Evolutionary conservation across 2,113 vertebrate genomes (phyloP), one percentile per base, ranked within the genome.

Genomic region (Vireo altiloquus): DNA sequence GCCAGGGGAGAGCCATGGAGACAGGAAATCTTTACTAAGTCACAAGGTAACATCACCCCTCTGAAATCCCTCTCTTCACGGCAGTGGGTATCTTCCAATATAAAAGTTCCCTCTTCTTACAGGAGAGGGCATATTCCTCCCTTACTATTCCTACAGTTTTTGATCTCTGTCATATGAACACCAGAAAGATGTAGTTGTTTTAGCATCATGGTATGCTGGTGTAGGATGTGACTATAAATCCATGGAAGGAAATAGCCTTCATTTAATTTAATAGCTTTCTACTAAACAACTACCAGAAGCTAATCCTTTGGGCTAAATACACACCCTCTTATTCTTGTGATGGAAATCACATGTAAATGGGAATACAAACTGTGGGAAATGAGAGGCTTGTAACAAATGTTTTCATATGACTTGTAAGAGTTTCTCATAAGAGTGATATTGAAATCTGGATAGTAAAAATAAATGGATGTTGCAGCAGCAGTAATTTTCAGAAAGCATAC

Each of bases 81-180:
- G 2, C 50, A 54, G 0, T 4, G 8, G 35, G 22, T 5, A 22
- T 25, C 31, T 47, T 17, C 53, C 21, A 15, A 6, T 8, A 13
- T 14, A 52, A 64, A 89, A 91, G 40, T 92, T 91, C 64, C 33
- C 12, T 71, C 10, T 52, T 94, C n/a, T 86, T 66, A 61, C 88
- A 87, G 90, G 52, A 94, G 90, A 94, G 82, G 90, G 82, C 79
- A 4, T 80, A 46, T 53, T 88, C 59, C n/a, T 57, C 65, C 93
- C 60, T 88, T 79, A 22, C 14, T 35, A 70, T 35, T 68, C 18
- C n/a, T 60, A 13, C 28, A 42, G 10, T 1, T 66, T 80, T 88
- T 68, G 13, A 2, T 40, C 46, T 69, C 39, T 21, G 14, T 31
- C 23, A 3, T 13, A 13, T 8, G 28, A 70, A 37, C 40, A 59